Evolutionary conservation across 2,113 vertebrate species (phyloP), one percentile per base, ranked within the genome.

Genomic region (Cygnus buccinator): DNA sequence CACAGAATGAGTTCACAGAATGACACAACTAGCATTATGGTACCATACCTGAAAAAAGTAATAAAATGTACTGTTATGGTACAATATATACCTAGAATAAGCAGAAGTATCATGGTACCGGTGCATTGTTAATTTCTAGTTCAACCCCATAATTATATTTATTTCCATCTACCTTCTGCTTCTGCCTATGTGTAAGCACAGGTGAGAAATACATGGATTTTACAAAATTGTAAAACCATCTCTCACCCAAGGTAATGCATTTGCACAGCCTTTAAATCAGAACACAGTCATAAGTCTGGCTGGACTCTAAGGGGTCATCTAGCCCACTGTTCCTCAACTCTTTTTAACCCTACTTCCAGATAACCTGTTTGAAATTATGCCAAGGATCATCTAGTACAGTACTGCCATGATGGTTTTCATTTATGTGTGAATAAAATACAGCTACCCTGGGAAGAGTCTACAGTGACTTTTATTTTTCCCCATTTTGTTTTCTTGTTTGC

Each of bases 401-500:
- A 1, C 19, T 84, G 19, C 20, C n/a, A 67, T 81, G 28, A 78
- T 78, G 52, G 10, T 68, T 87, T 94, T 89, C 13, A 87, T 94
- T 95, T 87, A 54, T 31, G 91, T 57, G 10, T 0, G 1, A 78
- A 84, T 57, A 94, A 87, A 94, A 92, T 92, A 89, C 22, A 68
- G 11, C 13, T 92, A 43, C 52, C 10, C 43, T 65, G 46, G 43
- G 52, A 94, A 94, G 81, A 74, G 39, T 48, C 31, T 65, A 71
- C 28, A 20, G 18, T 44, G 48, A 74, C 9, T 74, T 88, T 92
- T 89, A 55, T 78, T 87, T 93, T 84, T 61, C 25, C n/a, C 20
- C 26, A 52, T 67, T 78, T 90, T 92, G 23, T 92, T 78, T 93
- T 92, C 35, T 75, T 81, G 14, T 61, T 90, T 75, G 46, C 25